Percentiles rank a stretch among this genome's conserved stretches.
Evolutionary conservation across 2,888 invertebrate species (phyloP).

Genomic region (Drosophila parthenogenetica): DNA sequence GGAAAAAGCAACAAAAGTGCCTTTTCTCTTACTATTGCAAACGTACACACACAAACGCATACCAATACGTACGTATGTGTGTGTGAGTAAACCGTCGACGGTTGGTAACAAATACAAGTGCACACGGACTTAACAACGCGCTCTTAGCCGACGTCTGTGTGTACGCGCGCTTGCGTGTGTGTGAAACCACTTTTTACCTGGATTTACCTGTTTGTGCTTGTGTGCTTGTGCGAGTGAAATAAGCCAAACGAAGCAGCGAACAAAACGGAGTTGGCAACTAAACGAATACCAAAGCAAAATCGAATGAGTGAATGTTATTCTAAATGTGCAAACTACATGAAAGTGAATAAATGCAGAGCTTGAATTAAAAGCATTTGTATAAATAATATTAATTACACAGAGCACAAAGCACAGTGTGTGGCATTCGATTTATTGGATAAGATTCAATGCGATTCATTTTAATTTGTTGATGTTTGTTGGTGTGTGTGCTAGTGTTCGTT

Average conservation of each 20-base stretch:
- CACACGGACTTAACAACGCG: slow-evolving; percentile 35
- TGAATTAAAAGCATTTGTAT: slow-evolving; percentile 20
- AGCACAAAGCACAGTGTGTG: slow-evolving; percentile 18
- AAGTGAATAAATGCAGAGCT: slow-evolving; percentile 12
- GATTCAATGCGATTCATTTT: slow-evolving; percentile 18
- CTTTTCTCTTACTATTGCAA: slow-evolving; percentile 30
- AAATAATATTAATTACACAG: slow-evolving; percentile 34
- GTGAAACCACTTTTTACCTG: slow-evolving; percentile 83
- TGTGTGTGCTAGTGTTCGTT: slow-evolving; percentile 53
- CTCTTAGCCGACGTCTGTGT: slow-evolving; percentile 34
- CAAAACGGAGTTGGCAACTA: slow-evolving; percentile 49
- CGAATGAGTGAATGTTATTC: slow-evolving; percentile 39
- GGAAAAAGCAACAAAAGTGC: slow-evolving; percentile 50
- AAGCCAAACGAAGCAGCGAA: slow-evolving; percentile 48
- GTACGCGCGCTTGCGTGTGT: slow-evolving; percentile 57
- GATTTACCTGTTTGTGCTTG: slow-evolving; percentile 82
- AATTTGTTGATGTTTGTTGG: slow-evolving; percentile 16
- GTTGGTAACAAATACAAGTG: slow-evolving; percentile 67
- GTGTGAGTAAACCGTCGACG: not conserved
- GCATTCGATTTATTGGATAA: slow-evolving; percentile 17
- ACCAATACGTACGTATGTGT: slow-evolving; percentile 1
- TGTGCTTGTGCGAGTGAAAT: slow-evolving; percentile 44
- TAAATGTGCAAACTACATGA: slow-evolving; percentile 19
- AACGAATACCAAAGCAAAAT: slow-evolving; percentile 41
- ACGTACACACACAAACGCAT: slow-evolving; percentile 7